A percentile compares a stretch with the other conserved stretches of the same genome.
Evolutionary conservation across 2,113 vertebrate species (phyloP).

Genomic region (Tachycineta bicolor): DNA sequence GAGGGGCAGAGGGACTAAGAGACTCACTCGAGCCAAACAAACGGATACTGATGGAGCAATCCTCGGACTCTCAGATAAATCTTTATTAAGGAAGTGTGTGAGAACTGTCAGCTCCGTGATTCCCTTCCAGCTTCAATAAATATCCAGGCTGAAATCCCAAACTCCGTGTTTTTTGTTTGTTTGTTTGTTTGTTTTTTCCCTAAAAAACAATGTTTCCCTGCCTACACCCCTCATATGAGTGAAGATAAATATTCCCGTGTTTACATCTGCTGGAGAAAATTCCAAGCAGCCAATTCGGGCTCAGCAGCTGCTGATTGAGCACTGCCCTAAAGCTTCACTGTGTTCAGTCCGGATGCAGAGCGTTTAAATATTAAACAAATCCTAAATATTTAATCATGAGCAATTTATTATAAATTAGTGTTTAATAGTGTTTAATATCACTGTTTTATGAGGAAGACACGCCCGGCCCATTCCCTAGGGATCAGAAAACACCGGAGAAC

Average conservation of each 20-base stretch:
- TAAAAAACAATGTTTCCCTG: neutral
- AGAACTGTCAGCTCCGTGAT: neutral
- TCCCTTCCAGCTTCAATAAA: neutral
- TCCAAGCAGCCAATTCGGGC: neutral
- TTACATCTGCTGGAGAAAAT: neutral
- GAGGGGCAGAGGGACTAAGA: neutral
- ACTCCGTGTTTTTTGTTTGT: neutral
- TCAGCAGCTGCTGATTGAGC: neutral
- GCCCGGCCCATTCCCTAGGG: neutral
- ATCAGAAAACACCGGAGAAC: neutral
- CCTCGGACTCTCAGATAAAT: neutral
- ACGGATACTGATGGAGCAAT: neutral
- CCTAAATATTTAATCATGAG: neutral
- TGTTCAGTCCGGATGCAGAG: neutral
- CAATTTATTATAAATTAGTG: no score
- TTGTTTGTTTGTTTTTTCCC: no score
- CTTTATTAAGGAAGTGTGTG: neutral
- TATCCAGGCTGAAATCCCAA: neutral
- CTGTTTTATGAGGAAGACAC: neutral
- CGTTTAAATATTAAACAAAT: neutral
- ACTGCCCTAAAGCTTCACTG: neutral
- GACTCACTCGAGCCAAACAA: neutral
- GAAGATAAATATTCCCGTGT: neutral
- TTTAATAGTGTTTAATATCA: fast-evolving
- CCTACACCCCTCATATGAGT: neutral